Evolutionary conservation across 2,797 vertebrate species (phyloP), one percentile per base, ranked within the genome.

Genomic region (Lacerta bilineata): DNA sequence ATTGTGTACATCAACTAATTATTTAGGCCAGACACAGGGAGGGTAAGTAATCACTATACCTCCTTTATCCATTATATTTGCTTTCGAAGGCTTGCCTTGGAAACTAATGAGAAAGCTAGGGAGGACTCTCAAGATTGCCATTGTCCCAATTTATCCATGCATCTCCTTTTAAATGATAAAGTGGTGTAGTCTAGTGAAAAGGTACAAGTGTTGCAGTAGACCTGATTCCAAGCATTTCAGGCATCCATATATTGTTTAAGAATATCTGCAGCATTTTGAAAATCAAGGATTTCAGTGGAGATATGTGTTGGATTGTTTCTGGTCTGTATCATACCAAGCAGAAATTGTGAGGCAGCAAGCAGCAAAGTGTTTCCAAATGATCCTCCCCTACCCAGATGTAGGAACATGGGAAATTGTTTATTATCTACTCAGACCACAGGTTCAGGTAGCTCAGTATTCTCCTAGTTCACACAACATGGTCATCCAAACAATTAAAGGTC

Each of bases 121-220:
- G 75, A 55, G 13, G 36, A 64, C 84, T 90, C 82, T 89, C 80
- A 91, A 84, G 84, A 84, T 68, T 80, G 13, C 27, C 55, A 83
- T 87, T 89, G 89, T 66, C 85, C 69, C 25, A 36, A 84, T 78
- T 89, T 6, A 0, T 89, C 61, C 64, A 87, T 90, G 50, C 90
- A 94, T 86, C 74, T 90, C 13, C 90, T 93, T 93, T 88, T 36
- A 91, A 95, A 91, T 86, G 27, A 94, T 43, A 20, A 79, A 36
- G 41, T 92, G 81, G 10, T 87, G 41, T 18, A 77, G 39, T 83
- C 79, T 91, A 81, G 25, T 88, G 88, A 92, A 93, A 88, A 91
- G 50, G 27, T 77, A 90, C 87, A 90, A 86, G 43, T 13, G 27
- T 13, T 41, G 80, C 83, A 92, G 92, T 92, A 88, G 86, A 33